These are phyloP conservation scores for Dasypolia templi DNA, from an alignment of 2,888 invertebrate genomes.

Conservation along the genomic window DNA sequence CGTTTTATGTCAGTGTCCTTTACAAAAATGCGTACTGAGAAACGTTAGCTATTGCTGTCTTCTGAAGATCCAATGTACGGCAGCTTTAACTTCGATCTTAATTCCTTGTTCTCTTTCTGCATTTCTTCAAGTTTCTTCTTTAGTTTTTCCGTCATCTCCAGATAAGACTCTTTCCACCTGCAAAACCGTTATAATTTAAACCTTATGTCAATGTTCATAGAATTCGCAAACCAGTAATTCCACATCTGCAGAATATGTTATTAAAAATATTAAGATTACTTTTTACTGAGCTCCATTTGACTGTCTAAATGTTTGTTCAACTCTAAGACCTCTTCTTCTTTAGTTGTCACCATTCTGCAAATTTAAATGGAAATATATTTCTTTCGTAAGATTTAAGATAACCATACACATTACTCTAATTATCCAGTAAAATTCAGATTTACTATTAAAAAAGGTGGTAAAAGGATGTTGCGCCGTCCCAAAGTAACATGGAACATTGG, in stretches of 20 bases:
- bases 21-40: background rate
- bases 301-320: conserved; percentile 90
- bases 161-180: conserved; percentile 92
- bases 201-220: too few relatives aligned
- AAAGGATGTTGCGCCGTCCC: background rate
- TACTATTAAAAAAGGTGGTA: too few relatives aligned
- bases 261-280: conserved; percentile 78
- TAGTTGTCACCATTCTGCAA: conserved; percentile 87
- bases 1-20: background rate
- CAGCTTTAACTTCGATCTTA: conserved; percentile 83
- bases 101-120: conserved; percentile 88
- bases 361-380: background rate
- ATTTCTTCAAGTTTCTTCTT: conserved; percentile 90
- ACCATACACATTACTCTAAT: background rate
- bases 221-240: too few relatives aligned
- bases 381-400: background rate
- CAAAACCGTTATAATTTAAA: conserved; percentile 47
- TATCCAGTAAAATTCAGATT: too few relatives aligned
- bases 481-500: background rate
- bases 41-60: conserved; percentile 74
- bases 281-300: conserved; percentile 91
- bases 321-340: conserved; percentile 86
- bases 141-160: conserved; percentile 91
- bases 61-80: conserved; percentile 72
- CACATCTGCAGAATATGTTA: too few relatives aligned